Evolutionary conservation across 2,888 invertebrate genomes (phyloP).

Genomic region (Cetonia aurata): DNA sequence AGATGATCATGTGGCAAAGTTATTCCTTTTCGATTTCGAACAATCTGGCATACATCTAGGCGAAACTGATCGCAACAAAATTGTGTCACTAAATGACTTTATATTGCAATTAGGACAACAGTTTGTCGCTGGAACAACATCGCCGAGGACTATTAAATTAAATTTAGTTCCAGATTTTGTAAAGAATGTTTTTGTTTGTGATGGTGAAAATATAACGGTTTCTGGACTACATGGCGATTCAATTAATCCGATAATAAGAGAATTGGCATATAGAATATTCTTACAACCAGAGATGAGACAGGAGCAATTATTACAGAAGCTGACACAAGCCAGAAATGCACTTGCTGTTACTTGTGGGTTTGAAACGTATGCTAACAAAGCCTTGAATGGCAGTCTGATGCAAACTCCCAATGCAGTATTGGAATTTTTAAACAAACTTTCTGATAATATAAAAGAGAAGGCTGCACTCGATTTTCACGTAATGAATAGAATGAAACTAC

Average conservation of each 20-base stretch:
- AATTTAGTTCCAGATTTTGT: slow-evolving; percentile 78
- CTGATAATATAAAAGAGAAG: slow-evolving; percentile 76
- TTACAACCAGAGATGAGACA: slow-evolving; percentile 83
- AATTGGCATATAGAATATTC: slow-evolving; percentile 90
- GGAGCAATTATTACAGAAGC: slow-evolving; percentile 78
- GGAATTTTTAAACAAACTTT: slow-evolving; percentile 83
- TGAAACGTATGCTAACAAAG: slow-evolving; percentile 88
- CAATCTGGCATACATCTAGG: slow-evolving; percentile 96
- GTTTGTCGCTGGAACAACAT: slow-evolving; percentile 83
- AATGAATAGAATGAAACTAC: slow-evolving; percentile 82
- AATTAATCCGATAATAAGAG: slow-evolving; percentile 81
- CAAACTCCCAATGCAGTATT: slow-evolving; percentile 84
- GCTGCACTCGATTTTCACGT: slow-evolving; percentile 81
- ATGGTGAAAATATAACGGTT: slow-evolving; percentile 81
- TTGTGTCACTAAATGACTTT: slow-evolving; percentile 88
- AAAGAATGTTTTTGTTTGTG: slow-evolving; percentile 75
- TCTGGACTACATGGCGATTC: slow-evolving; percentile 89
- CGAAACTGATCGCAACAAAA: slow-evolving; percentile 77
- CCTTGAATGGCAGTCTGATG: slow-evolving; percentile 88
- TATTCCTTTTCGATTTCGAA: slow-evolving; percentile 97
- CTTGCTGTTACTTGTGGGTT: slow-evolving; percentile 93
- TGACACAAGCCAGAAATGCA: slow-evolving; percentile 81
- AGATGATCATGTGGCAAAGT: slow-evolving; percentile 86
- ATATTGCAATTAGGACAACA: slow-evolving; percentile 87
- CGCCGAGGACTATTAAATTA: slow-evolving; percentile 76